Conservation (phyloP, 2,888 invertebrate species). For the Theretra japonica region DNA sequence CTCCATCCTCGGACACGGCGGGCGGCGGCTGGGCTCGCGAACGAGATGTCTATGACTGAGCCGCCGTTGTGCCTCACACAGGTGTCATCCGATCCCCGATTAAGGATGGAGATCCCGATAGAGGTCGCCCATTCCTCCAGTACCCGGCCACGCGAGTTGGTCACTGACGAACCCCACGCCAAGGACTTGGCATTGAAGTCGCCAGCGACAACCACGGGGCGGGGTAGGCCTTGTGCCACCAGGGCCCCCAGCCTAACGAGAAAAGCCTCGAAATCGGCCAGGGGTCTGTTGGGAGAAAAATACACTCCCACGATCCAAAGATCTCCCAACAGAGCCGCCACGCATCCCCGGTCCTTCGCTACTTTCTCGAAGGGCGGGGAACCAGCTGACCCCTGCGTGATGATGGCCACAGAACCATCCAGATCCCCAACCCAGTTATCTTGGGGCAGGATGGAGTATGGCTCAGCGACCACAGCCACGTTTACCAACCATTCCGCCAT, state of each 20-base stretch:
- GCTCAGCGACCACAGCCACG: slow-evolving; percentile 13
- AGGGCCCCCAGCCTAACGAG: no score
- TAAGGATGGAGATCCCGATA: no score
- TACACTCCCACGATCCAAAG: slow-evolving; percentile 27
- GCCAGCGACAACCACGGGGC: no score
- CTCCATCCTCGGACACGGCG: slow-evolving; percentile 22
- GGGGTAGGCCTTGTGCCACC: no score
- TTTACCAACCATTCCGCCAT: background rate
- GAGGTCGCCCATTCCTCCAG: no score
- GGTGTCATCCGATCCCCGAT: slow-evolving; percentile 36
- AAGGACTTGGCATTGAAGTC: no score
- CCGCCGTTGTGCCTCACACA: slow-evolving; percentile 41
- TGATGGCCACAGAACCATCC: background rate
- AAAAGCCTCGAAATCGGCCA: slow-evolving; percentile 32
- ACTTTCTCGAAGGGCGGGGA: slow-evolving; percentile 19
- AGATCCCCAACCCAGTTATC: background rate
- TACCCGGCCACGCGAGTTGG: no score
- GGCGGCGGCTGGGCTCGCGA: slow-evolving; percentile 31
- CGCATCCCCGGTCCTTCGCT: slow-evolving; percentile 34
- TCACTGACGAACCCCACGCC: no score
- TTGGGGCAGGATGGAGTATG: background rate
- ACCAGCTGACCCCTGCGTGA: slow-evolving; percentile 16
- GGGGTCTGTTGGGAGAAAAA: slow-evolving; percentile 33
- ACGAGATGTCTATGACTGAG: slow-evolving; percentile 34
- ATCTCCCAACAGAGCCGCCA: slow-evolving; percentile 29